Conservation (phyloP, 2,888 invertebrate species). For the Lasiommata megera region DNA sequence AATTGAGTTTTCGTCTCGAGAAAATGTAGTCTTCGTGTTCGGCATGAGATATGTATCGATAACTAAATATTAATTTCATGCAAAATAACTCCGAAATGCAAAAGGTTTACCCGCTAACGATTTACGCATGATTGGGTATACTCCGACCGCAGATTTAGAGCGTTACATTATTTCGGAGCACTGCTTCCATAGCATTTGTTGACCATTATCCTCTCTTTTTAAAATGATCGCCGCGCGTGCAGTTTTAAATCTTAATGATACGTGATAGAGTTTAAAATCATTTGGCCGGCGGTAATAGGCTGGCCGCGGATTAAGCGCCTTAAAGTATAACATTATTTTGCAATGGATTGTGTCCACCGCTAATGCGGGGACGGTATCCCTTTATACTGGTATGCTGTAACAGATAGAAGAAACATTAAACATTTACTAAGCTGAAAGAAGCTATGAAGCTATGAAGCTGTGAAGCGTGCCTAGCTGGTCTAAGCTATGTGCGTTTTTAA, state of each 20-base stretch:
- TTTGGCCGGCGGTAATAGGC: conserved; percentile 1
- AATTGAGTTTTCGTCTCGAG: too few relatives aligned
- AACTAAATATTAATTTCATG: background rate
- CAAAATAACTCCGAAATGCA: conserved; percentile 18
- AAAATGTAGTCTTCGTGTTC: too few relatives aligned
- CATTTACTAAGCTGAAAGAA: too few relatives aligned
- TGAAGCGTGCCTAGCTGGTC: too few relatives aligned
- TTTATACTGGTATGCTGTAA: background rate
- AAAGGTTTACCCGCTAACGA: conserved; percentile 26
- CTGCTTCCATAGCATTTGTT: conserved; percentile 16
- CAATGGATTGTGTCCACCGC: conserved; percentile 22
- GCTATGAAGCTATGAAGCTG: too few relatives aligned
- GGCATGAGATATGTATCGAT: background rate
- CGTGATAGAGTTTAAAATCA: conserved; percentile 9
- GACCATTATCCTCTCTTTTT: conserved; percentile 12
- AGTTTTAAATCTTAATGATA: background rate
- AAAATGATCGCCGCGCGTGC: background rate
- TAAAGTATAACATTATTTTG: conserved; percentile 29
- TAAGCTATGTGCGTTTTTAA: too few relatives aligned
- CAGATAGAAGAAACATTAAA: conserved; percentile 1
- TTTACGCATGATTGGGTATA: conserved; percentile 26
- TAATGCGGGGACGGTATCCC: conserved; percentile 20
- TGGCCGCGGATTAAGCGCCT: conserved; percentile 25
- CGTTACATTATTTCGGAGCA: conserved; percentile 24
- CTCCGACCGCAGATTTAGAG: conserved; percentile 27